These are phyloP conservation scores for Aplysia californica DNA, from an alignment of 1,140 invertebrate species.

Conservation along the genomic window DNA sequence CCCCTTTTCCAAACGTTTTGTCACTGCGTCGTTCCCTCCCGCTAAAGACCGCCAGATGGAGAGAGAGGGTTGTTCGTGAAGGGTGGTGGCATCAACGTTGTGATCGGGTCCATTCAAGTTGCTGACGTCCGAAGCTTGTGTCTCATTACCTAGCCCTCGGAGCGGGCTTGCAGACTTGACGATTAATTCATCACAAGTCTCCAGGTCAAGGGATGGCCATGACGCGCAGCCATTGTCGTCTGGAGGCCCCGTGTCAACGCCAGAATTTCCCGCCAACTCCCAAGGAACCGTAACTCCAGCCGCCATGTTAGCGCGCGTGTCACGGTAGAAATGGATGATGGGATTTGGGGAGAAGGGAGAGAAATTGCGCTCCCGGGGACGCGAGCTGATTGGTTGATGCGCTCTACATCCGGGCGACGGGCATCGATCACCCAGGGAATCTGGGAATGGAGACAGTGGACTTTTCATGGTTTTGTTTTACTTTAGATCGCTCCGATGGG, in stretches of 20 bases:
- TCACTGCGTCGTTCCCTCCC: no score
- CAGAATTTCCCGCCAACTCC: conserved; percentile 15
- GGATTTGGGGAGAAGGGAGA: conserved; percentile 16
- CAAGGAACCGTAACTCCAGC: not conserved
- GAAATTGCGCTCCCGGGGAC: conserved; percentile 15
- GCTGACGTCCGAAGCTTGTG: no score
- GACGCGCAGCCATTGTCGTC: conserved; percentile 20
- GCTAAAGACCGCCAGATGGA: no score
- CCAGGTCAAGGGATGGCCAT: conserved; percentile 9
- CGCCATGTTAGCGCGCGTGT: conserved; percentile 8
- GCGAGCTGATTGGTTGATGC: conserved; percentile 16
- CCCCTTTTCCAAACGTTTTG: no score
- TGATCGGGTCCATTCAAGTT: no score
- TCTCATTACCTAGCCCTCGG: no score
- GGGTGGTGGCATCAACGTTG: no score
- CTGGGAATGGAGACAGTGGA: no score
- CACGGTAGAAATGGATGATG: conserved; percentile 13
- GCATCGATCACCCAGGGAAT: conserved; percentile 13
- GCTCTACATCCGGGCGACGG: conserved; percentile 18
- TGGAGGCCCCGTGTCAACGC: conserved; percentile 7
- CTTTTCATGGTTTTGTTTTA: no score
- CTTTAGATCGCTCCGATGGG: no score
- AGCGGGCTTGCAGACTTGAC: not conserved
- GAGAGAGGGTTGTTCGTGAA: no score
- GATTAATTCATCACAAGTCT: conserved; percentile 26